Conservation (phyloP, 1,140 invertebrate species). For the Drosophila seguyi region DNA sequence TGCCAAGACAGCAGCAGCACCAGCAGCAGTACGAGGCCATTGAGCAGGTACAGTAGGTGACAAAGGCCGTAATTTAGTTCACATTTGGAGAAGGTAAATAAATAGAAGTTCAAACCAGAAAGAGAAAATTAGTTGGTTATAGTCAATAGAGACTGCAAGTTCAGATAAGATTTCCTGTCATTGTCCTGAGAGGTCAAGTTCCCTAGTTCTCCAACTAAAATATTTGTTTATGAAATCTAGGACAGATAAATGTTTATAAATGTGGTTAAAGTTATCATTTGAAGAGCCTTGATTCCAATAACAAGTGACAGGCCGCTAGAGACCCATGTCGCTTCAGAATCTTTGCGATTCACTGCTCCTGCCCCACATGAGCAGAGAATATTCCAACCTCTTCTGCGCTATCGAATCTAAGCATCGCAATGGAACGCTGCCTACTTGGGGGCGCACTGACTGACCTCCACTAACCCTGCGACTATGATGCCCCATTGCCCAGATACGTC, state of each 20-base stretch:
- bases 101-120: background rate
- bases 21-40: background rate
- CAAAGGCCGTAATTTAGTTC: constrained; percentile 9
- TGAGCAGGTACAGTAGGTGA: constrained; percentile 19
- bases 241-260: background rate
- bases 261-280: background rate
- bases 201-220: background rate
- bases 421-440: constrained; percentile 31
- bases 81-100: background rate
- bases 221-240: background rate
- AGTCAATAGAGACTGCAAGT: background rate
- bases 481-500: constrained; percentile 7
- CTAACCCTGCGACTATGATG: constrained; percentile 4
- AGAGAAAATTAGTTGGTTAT: background rate
- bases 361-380: background rate
- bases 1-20: constrained; percentile 5
- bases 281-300: background rate
- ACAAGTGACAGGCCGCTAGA: background rate
- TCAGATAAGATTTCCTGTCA: too few species aligned
- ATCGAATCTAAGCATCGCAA: constrained; percentile 20
- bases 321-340: constrained; percentile 24
- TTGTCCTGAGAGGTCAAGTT: background rate
- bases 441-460: constrained; percentile 35
- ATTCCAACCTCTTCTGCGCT: constrained; percentile 1
- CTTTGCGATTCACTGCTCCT: constrained; percentile 37